Conservation (phyloP, 2,797 vertebrate species). For the Sphenopsis melanotis region DNA sequence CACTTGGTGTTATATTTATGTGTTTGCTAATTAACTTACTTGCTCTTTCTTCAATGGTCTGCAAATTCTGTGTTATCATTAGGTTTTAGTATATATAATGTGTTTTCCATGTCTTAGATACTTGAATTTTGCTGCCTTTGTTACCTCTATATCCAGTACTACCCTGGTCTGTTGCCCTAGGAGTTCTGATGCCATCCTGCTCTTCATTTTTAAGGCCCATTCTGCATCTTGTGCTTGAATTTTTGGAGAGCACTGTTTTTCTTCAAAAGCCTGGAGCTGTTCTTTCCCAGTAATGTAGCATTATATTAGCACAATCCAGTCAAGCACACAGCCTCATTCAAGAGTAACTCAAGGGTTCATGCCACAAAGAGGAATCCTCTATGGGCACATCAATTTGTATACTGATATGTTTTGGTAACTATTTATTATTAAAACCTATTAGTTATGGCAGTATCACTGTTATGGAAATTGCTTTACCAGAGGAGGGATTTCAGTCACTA, state of each 20-base stretch:
- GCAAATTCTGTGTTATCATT: neutral
- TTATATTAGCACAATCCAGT: neutral
- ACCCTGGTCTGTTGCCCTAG: neutral
- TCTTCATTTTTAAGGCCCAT: neutral
- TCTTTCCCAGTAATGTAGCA: neutral
- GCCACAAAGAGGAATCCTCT: neutral
- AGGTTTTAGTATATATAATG: neutral
- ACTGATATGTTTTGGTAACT: neutral
- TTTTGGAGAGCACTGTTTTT: neutral
- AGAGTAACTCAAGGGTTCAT: neutral
- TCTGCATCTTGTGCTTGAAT: neutral
- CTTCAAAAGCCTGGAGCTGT: neutral
- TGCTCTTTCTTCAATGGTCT: neutral
- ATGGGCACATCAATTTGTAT: neutral
- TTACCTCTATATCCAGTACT: neutral
- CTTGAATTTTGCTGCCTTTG: neutral
- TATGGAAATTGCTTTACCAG: neutral
- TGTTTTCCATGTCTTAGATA: neutral
- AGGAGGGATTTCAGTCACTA: neutral
- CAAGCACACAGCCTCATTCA: neutral
- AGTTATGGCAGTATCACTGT: neutral
- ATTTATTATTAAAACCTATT: neutral
- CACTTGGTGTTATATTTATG: neutral
- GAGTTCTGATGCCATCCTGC: neutral
- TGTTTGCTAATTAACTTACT: neutral